Evolutionary conservation across 2,113 vertebrate genomes (phyloP).

Genomic region (Amazona guildingii): DNA sequence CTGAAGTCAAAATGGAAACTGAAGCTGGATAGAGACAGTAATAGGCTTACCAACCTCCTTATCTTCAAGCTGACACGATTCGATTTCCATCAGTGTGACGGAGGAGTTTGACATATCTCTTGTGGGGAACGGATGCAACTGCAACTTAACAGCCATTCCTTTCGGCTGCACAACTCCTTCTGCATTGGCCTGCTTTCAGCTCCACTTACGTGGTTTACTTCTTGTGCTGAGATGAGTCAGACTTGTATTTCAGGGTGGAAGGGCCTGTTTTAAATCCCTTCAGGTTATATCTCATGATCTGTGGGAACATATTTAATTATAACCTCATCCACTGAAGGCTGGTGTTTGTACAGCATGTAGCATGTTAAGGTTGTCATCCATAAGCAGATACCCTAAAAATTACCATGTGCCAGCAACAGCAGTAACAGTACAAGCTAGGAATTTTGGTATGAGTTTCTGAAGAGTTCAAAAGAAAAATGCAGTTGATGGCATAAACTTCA

Average conservation of each 20-base stretch:
- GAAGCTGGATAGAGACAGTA: not conserved
- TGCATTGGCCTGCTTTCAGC: not conserved
- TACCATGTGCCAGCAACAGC: not conserved
- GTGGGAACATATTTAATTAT: not conserved
- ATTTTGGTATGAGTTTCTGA: not conserved
- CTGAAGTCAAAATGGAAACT: not conserved
- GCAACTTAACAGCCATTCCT: not conserved
- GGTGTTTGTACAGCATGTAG: not conserved
- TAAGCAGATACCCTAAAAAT: not conserved
- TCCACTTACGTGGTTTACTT: not conserved
- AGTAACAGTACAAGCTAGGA: not conserved
- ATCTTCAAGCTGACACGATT: not conserved
- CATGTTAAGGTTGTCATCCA: not conserved
- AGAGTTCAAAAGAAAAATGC: not conserved
- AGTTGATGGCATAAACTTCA: not conserved
- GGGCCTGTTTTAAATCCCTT: not conserved
- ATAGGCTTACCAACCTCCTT: not conserved
- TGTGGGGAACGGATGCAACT: not conserved
- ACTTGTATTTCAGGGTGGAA: not conserved
- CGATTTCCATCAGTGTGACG: not conserved
- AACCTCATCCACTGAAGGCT: not conserved
- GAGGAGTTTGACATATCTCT: not conserved
- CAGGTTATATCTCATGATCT: not conserved
- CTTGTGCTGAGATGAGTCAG: not conserved
- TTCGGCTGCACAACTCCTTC: not conserved